Base-by-base conservation (phyloP, 2,797 vertebrate species). In the Octomys mimax region DNA sequence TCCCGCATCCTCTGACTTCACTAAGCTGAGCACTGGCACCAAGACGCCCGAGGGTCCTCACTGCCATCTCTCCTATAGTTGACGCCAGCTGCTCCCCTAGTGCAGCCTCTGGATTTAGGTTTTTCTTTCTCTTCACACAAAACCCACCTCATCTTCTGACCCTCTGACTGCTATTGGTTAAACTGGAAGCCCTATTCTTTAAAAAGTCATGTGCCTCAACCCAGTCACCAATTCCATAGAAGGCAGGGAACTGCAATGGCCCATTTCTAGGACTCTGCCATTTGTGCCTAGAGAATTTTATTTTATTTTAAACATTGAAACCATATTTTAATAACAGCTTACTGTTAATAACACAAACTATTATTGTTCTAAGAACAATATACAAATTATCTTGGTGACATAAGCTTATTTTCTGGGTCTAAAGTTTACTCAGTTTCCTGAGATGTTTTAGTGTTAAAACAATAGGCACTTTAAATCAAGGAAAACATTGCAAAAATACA, bases 341-440 rank as follows among this genome's bases (percentile, higher is more conserved):
- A 61, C 77, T 96, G 82, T 94, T 93, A 70, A 82, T 75, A 84
- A 92, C 87, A 73, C 54, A 80, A 78, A 64, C 7, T 26, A 79
- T 57, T 90, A 81, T n/a, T 85, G 57, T 46, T 83, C 18, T 71
- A 84, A 89, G 19, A 94, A 14, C 36, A 93, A 87, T 39, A 59
- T 36, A 16, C 6, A 78, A 96, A 96, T 36, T 92, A 52, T 61
- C 6, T 59, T 13, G 16, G 36, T 73, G 21, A 33, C 46, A 82
- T 28, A 91, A 80, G 7, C 24, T 71, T 89, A 26, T 91, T 86
- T 57, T 82, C 39, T 89, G 70, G 16, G n/a, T 84, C 39, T 54
- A 88, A 87, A 89, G 61, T 11, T 91, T 80, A 57, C 6, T 93
- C 52, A 87, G 81, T 70, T 90, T 92, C 77, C 86, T 92, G 39